Base-by-base conservation (phyloP, 2,113 vertebrate genomes). In the Perognathus longimembris region DNA sequence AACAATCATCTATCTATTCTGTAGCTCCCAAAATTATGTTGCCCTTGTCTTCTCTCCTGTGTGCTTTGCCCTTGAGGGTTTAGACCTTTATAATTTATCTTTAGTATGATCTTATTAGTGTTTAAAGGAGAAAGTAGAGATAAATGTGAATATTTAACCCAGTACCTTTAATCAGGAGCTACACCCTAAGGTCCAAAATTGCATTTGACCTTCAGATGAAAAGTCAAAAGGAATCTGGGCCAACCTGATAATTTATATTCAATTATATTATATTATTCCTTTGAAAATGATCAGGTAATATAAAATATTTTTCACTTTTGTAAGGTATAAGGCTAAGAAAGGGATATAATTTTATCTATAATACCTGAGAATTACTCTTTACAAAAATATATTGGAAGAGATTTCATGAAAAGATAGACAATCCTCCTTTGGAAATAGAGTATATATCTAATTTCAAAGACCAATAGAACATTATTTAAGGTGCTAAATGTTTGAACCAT, bases 401-500 rank as follows among this genome's bases (percentile, higher is more conserved):
- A 66, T 8, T 85, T 66, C 30, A 40, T 71, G 38, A 64, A 88
- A 87, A 86, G 21, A 63, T 21, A 77, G 38, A 71, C 10, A 80
- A 76, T 90, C 76, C 28, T 30, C 50, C 24, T 66, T 80, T 95
- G 63, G 24, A 94, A 93, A 10, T 28, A 80, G 38, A 92, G 9
- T 94, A 76, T 75, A 92, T 88, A 26, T 40, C 64, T 86, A 86
- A 94, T 93, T 95, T 95, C 57, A 88, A 67, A 93, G 82, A 80
- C 73, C 67, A 94, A 5, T 75, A 92, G 59, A 96, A 38, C 78
- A 90, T 88, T 91, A 89, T 93, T 94, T 90, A 95, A 93, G 36
- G 83, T 59, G 28, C 91, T 90, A 92, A 83, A 42, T 93, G 11
- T 95, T 76, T 91, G 69, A 95, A 74, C 76, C 73, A 78, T 92